phyloP scores from a whole-genome alignment of 2,888 invertebrate species.

The Cephalotes varians region DNA sequence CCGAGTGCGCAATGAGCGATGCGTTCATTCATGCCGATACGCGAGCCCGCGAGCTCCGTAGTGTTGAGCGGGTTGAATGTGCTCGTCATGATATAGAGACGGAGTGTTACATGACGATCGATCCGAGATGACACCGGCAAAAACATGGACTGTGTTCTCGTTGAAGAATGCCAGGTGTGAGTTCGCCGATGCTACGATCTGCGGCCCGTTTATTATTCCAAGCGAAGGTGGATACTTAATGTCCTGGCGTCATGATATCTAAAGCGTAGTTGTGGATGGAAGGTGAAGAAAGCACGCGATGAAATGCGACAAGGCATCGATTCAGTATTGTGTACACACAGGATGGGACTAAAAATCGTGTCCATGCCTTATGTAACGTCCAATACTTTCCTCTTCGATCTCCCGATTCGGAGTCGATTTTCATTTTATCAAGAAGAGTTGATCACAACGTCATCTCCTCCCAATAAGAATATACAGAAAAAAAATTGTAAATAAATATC shows the following conservation, averaged over 20 bases:
- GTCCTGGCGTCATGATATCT: constrained; percentile 11
- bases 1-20: constrained; percentile 72
- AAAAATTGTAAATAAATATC: not conserved
- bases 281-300: constrained; percentile 46
- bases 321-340: constrained; percentile 19
- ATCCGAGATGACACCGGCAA: constrained; percentile 43
- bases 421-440: not conserved
- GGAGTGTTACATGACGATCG: constrained; percentile 45
- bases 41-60: constrained; percentile 48
- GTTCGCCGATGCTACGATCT: constrained; percentile 36
- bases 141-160: constrained; percentile 30
- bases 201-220: constrained; percentile 47
- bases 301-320: constrained; percentile 34
- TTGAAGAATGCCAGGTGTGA: constrained; percentile 46
- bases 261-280: constrained; percentile 26
- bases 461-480: not conserved
- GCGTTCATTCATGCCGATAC: constrained; percentile 77
- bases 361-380: not conserved
- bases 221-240: constrained; percentile 31
- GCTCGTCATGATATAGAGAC: constrained; percentile 56
- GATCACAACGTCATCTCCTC: not conserved
- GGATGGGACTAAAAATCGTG: not conserved
- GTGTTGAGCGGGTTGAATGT: constrained; percentile 28
- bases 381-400: not conserved
- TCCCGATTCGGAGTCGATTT: not conserved